phyloP scores from a whole-genome alignment of 2,797 vertebrate genomes.

The Anguilla pacifica region DNA sequence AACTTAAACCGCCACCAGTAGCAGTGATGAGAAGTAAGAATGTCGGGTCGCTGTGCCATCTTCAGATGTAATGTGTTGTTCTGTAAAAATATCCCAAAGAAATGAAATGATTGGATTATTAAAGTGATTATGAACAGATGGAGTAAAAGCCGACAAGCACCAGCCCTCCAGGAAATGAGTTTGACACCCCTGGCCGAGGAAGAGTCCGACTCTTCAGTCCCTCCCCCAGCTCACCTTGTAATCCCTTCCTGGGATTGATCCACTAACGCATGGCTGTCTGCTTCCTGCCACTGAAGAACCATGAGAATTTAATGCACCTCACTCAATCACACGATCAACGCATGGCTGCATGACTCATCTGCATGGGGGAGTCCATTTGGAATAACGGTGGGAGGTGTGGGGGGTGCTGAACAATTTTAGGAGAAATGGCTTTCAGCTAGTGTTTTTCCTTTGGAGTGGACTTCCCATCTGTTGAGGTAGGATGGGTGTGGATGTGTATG shows the following conservation, averaged over 20 bases:
- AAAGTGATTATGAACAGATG: background rate
- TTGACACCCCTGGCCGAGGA: background rate
- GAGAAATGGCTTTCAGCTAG: conserved; percentile 19
- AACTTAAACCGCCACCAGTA: background rate
- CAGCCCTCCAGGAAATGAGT: background rate
- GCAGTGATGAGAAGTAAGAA: background rate
- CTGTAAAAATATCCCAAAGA: background rate
- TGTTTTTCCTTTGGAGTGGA: conserved; percentile 25
- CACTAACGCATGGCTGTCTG: conserved; percentile 75
- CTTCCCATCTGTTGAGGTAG: conserved; percentile 54
- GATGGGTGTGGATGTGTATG: conserved; percentile 37
- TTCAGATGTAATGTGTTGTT: background rate
- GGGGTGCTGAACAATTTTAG: conserved; percentile 32
- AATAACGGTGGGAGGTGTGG: conserved; percentile 15
- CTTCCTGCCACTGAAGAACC: conserved; percentile 64
- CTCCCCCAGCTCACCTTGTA: conserved; percentile 4
- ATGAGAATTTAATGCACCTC: conserved; percentile 48
- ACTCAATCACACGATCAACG: conserved; percentile 60
- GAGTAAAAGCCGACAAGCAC: background rate
- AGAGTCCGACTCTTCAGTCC: background rate
- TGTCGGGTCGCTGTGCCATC: background rate
- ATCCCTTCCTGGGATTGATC: conserved; percentile 38
- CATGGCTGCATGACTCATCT: conserved; percentile 88
- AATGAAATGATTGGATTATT: background rate
- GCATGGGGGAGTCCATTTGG: conserved; percentile 73